phyloP scores from a whole-genome alignment of 2,888 invertebrate species.

The Ferrisia virgata region DNA sequence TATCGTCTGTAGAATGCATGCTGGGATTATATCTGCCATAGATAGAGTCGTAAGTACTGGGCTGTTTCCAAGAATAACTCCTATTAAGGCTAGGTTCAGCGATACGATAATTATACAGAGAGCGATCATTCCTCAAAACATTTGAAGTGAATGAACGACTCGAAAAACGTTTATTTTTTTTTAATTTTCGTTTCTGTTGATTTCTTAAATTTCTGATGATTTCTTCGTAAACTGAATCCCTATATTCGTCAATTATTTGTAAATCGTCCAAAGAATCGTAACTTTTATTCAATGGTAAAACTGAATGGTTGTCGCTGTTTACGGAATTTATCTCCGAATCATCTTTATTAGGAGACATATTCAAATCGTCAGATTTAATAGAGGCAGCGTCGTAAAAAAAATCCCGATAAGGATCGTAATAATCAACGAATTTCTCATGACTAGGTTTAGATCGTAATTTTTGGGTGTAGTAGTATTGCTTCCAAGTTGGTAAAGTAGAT shows the following conservation, averaged over 20 bases:
- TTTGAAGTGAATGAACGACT: neutral
- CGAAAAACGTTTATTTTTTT: neutral
- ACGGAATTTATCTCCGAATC: neutral
- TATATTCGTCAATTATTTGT: conserved; percentile 29
- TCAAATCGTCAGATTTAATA: conserved; percentile 26
- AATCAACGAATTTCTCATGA: conserved; percentile 29
- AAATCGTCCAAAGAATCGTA: neutral
- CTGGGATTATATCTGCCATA: neutral
- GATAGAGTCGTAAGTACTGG: neutral
- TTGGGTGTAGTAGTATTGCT: conserved; percentile 39
- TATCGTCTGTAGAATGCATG: neutral
- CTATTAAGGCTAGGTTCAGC: neutral
- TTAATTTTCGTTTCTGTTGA: neutral
- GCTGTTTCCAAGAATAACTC: neutral
- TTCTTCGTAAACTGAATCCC: conserved; percentile 37
- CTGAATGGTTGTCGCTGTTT: neutral
- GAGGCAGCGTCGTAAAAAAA: conserved; percentile 42
- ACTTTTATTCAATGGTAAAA: neutral
- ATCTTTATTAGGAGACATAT: neutral
- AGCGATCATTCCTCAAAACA: neutral
- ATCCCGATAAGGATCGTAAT: conserved; percentile 40
- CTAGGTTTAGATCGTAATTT: conserved; percentile 34
- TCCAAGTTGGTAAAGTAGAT: conserved; percentile 35
- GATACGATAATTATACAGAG: conserved; percentile 1
- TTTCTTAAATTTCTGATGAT: conserved; percentile 31